Conservation (phyloP, 1,140 invertebrate species). For the Bombus balteatus region DNA sequence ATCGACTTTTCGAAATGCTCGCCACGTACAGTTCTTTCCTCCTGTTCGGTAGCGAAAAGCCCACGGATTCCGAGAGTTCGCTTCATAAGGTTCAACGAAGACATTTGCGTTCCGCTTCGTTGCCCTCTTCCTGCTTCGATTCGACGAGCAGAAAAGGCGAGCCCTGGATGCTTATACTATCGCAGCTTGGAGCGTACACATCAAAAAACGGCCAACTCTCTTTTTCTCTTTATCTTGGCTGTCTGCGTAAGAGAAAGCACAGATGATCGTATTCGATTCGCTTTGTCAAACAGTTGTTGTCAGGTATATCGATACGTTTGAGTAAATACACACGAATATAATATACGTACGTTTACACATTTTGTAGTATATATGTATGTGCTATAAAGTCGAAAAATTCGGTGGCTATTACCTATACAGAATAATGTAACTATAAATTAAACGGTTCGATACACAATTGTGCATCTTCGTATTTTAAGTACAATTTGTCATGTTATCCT, state of each 20-base stretch:
- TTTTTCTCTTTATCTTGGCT: not conserved
- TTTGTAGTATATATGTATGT: not conserved
- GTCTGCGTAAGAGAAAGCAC: not conserved
- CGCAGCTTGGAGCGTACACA: not conserved
- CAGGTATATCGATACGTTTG: conserved; percentile 53
- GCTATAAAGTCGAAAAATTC: not conserved
- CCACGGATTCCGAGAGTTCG: conserved; percentile 36
- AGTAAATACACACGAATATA: conserved; percentile 1
- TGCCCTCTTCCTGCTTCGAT: conserved; percentile 52
- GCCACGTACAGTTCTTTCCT: conserved; percentile 3
- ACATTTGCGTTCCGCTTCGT: conserved; percentile 65
- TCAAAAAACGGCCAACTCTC: conserved; percentile 1
- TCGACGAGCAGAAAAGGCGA: conserved; percentile 43
- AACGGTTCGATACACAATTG: not conserved
- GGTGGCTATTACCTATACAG: not conserved
- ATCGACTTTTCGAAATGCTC: not conserved
- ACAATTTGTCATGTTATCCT: not conserved
- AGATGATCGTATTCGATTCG: conserved; percentile 29
- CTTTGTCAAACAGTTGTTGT: conserved; percentile 58
- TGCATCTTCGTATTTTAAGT: not conserved
- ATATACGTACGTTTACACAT: not conserved
- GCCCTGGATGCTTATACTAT: not conserved
- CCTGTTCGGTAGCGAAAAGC: conserved; percentile 7
- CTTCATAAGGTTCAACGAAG: conserved; percentile 61
- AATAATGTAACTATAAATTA: not conserved